Base-by-base conservation (phyloP, 2,888 invertebrate species). In the Augiades crinisus region DNA sequence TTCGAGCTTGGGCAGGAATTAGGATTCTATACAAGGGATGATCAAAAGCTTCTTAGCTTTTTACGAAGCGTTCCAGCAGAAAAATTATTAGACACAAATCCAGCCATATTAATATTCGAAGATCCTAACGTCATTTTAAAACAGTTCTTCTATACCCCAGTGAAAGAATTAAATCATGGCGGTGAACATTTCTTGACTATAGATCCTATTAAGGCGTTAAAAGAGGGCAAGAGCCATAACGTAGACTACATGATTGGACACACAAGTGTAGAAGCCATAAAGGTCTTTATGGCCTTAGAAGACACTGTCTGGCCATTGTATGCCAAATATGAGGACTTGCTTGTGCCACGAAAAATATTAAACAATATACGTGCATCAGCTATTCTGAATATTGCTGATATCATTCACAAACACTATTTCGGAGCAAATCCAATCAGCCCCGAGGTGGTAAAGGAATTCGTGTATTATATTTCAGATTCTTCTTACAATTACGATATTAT, bases 191-290 rank as follows among this genome's bases (percentile, higher is more conserved):
- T 22, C 22, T 22, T 22, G 22, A 22, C 22, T 22, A 5, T 22
- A 5, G 22, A 22, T 7, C 22, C 22, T 6, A 22, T 22, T 7
- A 1, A 22, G 6, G 22, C 22, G 5, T 22, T 22, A 5, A 22
- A 22, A 22, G 22, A 22, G 6, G 5, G 5, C 5, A 22, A 22
- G 22, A 7, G 5, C 5, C 3, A 22, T 22, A 7, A 22, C 7
- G 5, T 22, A 22, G 22, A 22, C 22, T 22, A 6, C 7, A 91
- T 96, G 67, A 86, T 93, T 19, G 95, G 95, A 1, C 70, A 93
- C 5, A 95, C 93, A 19, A 5, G 10, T 37, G 19, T 12, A 19
- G 36, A 37, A 19, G 6, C 10, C 2, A 16, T 19, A n/a, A 37
- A 5, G 17, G 19, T 3, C 10, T 10, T 37, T 1, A 19, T 37